Base-by-base conservation (phyloP, 2,797 vertebrate genomes). In the Hydrocynus forskahlii region DNA sequence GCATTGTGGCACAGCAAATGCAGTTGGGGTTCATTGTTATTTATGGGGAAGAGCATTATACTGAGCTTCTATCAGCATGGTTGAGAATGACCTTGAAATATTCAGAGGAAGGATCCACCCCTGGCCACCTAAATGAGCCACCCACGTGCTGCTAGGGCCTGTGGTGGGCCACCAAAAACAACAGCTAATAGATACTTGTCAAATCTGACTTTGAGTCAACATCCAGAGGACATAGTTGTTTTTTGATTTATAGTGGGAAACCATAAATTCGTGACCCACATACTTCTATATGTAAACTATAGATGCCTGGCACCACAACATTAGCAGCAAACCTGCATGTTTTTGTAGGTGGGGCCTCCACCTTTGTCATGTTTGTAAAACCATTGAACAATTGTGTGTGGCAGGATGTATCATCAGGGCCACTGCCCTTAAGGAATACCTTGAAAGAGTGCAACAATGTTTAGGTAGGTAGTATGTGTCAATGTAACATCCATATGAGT, bases 1-100 rank as follows among this genome's bases (percentile, higher is more conserved):
- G 82, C 68, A 59, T 71, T n/a, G 35, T 75, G 54, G 21, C 59
- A 38, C 66, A 6, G 29, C 9, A 45, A 66, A 72, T 23, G 45
- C 48, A n/a, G n/a, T n/a, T n/a, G 35, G 21, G n/a, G 17, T 75
- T 45, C 71, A 76, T 72, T 76, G 71, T 76, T 80, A 80, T 76
- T 76, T 76, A 83, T 76, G 78, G 68, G 67, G 48, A 67, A 75
- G 82, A 80, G 70, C 48, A n/a, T 64, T 69, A 54, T 83, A 75
- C 62, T 48, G 60, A 63, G 35, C 62, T 25, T 59, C 68, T 19
- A 71, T 71, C 48, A 29, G 45, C 45, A 55, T 54, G 73, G 55
- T 66, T 76, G 14, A 72, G 4, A 59, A 72, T 79, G 77, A 83
- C 82, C 82, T 83, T 80, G 66, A 71, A 70, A 54, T 76, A 76